Conservation (phyloP, 2,888 invertebrate species). For the Laspeyria flexula region DNA sequence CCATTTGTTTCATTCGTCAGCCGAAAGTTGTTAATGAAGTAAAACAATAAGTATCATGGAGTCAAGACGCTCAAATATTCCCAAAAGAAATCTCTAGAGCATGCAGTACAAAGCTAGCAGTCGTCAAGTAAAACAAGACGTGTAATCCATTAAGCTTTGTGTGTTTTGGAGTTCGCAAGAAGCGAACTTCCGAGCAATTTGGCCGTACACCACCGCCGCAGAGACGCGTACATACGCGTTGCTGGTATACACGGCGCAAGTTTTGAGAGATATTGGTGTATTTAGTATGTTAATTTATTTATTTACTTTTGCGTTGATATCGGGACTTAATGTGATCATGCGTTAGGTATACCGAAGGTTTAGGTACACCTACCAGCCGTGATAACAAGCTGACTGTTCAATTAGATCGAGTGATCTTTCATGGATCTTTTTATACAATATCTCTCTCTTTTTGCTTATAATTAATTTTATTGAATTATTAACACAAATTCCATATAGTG, state of each 20-base stretch:
- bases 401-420: too few relatives aligned
- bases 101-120: constrained; percentile 37
- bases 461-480: too few relatives aligned
- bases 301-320: too few relatives aligned
- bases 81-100: background rate
- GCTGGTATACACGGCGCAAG: constrained; percentile 16
- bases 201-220: constrained; percentile 15
- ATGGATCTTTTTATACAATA: too few relatives aligned
- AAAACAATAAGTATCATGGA: constrained; percentile 2
- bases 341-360: too few relatives aligned
- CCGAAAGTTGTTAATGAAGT: too few relatives aligned
- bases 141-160: constrained; percentile 56
- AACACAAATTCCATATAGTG: too few relatives aligned
- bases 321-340: too few relatives aligned
- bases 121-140: constrained; percentile 44
- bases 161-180: constrained; percentile 44
- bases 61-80: background rate
- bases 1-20: too few relatives aligned
- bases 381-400: too few relatives aligned
- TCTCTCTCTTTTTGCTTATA: too few relatives aligned
- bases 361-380: too few relatives aligned
- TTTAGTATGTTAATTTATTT: background rate
- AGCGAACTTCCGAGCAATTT: constrained; percentile 51
- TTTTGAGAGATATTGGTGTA: constrained; percentile 13
- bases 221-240: constrained; percentile 14